Conservation (phyloP, 1,140 invertebrate species). For the Cydia amplana region DNA sequence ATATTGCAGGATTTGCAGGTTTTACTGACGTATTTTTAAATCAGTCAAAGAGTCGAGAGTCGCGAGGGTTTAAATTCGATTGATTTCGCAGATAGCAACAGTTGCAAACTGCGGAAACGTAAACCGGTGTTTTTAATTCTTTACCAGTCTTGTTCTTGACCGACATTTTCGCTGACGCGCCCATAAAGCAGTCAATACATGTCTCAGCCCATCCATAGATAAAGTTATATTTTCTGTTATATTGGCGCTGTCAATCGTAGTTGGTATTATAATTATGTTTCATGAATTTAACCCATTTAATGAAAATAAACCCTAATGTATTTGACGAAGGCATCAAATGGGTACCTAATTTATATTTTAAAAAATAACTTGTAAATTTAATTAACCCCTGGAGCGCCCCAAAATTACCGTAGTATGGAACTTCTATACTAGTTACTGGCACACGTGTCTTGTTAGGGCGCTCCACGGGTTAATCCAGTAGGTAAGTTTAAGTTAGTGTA, state of each 20-base stretch:
- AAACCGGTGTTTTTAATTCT: slow-evolving; percentile 28
- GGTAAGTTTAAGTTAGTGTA: background rate
- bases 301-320: too few species aligned
- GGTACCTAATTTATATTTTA: too few species aligned
- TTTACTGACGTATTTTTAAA: too few species aligned
- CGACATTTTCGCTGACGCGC: slow-evolving; percentile 20
- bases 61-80: background rate
- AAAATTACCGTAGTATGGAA: too few species aligned
- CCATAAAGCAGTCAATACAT: slow-evolving; percentile 19
- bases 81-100: background rate
- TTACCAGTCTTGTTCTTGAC: slow-evolving; percentile 28
- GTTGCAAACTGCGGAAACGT: slow-evolving; percentile 10
- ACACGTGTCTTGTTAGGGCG: too few species aligned
- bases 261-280: background rate
- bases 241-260: background rate
- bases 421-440: too few species aligned
- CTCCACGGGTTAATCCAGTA: too few species aligned
- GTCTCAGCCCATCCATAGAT: slow-evolving; percentile 14
- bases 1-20: too few species aligned
- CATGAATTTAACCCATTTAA: too few species aligned
- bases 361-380: background rate
- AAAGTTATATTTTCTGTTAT: background rate
- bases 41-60: too few species aligned
- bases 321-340: too few species aligned
- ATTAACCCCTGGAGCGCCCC: too few species aligned